phyloP scores from a whole-genome alignment of 1,140 invertebrate genomes.

The Atopsyche davidsoni region DNA sequence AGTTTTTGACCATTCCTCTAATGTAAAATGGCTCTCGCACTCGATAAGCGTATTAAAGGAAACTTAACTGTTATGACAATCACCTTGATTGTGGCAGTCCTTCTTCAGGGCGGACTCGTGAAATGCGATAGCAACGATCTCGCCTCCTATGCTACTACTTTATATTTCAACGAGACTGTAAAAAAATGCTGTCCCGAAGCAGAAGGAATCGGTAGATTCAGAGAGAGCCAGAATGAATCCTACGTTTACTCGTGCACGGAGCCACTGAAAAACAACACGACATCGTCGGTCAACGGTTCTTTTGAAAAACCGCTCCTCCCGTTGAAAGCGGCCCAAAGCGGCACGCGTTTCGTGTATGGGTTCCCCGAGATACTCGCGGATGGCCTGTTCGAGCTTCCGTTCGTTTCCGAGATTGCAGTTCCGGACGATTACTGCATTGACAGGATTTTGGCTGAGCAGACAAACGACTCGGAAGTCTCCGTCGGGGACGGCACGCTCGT shows the following conservation, averaged over 20 bases:
- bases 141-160: too few relatives aligned
- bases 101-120: too few relatives aligned
- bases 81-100: too few relatives aligned
- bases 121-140: too few relatives aligned
- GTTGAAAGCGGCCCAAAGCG: neutral
- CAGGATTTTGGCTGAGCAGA: conserved; percentile 13
- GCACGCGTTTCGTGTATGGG: conserved; percentile 3
- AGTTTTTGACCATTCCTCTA: too few relatives aligned
- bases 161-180: too few relatives aligned
- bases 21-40: too few relatives aligned
- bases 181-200: conserved; percentile 14
- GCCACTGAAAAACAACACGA: neutral
- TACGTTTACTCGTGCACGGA: neutral
- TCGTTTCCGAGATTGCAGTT: neutral
- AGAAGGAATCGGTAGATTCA: neutral
- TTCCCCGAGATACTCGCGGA: conserved; percentile 12
- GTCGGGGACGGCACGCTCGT: conserved; percentile 7
- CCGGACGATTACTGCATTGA: conserved; percentile 18
- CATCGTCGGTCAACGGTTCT: conserved; percentile 2
- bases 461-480: neutral
- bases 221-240: neutral
- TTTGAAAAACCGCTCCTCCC: conserved; percentile 10
- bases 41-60: too few relatives aligned
- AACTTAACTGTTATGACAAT: too few relatives aligned
- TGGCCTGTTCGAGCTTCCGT: neutral